Percentiles rank a stretch among this genome's conserved stretches.
phyloP scores from a whole-genome alignment of 2,797 vertebrate species.

The Pseudochirops cupreus region DNA sequence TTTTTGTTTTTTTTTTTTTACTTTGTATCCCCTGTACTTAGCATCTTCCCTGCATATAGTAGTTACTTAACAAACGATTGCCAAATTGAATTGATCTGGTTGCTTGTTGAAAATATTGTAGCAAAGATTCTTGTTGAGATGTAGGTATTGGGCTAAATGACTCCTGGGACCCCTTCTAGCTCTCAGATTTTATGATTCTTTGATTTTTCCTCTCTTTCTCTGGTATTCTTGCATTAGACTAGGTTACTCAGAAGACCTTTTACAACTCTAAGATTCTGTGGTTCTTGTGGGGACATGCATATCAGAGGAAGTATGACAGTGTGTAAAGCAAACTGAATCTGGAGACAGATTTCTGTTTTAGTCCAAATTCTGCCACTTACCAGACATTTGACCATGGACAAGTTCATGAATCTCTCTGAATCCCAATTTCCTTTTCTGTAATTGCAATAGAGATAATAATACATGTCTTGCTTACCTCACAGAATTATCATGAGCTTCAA shows the following conservation, averaged over 20 bases:
- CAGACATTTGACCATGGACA: neutral
- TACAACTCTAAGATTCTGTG: neutral
- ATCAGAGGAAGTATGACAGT: neutral
- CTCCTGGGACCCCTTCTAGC: neutral
- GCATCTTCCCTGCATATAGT: neutral
- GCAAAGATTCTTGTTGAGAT: neutral
- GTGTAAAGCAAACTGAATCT: neutral
- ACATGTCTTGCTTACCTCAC: neutral
- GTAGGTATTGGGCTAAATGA: neutral
- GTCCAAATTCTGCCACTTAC: neutral
- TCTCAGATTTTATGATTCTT: neutral
- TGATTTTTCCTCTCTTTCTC: neutral
- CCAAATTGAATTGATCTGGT: neutral
- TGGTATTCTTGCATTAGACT: neutral
- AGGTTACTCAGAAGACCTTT: neutral
- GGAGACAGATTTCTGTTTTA: neutral
- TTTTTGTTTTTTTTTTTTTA: neutral
- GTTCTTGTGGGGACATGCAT: neutral
- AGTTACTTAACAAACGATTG: neutral
- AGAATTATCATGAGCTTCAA: neutral
- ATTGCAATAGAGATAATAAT: neutral
- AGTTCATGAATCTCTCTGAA: neutral
- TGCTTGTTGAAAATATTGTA: neutral
- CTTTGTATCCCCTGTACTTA: neutral
- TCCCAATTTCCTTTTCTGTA: neutral